Conservation (phyloP, 1,140 invertebrate genomes). For the Drosophila arawakana region DNA sequence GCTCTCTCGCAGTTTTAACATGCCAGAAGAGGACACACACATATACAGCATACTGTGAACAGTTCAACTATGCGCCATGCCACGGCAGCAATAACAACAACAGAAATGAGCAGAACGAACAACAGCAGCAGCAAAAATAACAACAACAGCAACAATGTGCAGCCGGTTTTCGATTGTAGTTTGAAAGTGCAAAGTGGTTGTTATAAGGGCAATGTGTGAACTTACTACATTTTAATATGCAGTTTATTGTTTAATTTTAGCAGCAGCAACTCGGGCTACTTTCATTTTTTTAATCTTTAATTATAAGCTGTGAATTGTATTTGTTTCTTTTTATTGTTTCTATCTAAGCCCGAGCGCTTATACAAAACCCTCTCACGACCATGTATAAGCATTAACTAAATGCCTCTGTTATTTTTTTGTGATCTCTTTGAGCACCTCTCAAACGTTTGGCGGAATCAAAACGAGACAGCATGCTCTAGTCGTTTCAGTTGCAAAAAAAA, state of each 20-base stretch:
- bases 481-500: slow-evolving; percentile 6
- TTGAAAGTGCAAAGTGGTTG: slow-evolving; percentile 34
- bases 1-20: neutral
- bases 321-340: slow-evolving; percentile 5
- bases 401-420: slow-evolving; percentile 20
- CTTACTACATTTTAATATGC: slow-evolving; percentile 27
- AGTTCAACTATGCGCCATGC: slow-evolving; percentile 44
- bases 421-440: slow-evolving; percentile 27
- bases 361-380: slow-evolving; percentile 12
- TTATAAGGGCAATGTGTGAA: slow-evolving; percentile 1
- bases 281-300: neutral
- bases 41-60: slow-evolving; percentile 16
- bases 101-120: neutral
- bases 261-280: neutral
- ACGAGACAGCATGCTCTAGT: neutral
- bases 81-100: slow-evolving; percentile 45
- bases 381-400: slow-evolving; percentile 42
- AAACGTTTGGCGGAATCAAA: slow-evolving; percentile 10
- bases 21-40: slow-evolving; percentile 23
- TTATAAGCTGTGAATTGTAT: slow-evolving; percentile 1
- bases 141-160: slow-evolving; percentile 26
- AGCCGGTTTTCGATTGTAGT: slow-evolving; percentile 42
- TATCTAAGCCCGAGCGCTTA: slow-evolving; percentile 9
- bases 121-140: neutral
- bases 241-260: neutral